A percentile compares a stretch with the other conserved stretches of the same genome.
Evolutionary conservation across 2,797 vertebrate genomes (phyloP).

Genomic region (Tangara arthus): DNA sequence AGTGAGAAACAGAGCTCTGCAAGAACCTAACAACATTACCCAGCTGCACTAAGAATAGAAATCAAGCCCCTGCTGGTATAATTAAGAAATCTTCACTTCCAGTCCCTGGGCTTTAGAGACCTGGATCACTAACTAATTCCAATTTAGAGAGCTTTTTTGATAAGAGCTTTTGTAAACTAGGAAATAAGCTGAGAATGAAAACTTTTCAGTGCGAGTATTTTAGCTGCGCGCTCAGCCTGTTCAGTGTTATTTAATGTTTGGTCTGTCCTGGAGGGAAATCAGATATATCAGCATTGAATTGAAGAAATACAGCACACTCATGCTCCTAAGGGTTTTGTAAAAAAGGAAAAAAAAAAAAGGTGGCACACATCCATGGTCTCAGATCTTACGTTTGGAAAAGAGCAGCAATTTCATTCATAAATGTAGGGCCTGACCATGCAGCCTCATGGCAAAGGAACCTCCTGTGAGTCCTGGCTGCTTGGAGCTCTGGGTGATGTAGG

Average conservation of each 20-base stretch:
- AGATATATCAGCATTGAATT: slow-evolving; percentile 35
- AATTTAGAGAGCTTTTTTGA: slow-evolving; percentile 70
- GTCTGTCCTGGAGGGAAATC: slow-evolving; percentile 58
- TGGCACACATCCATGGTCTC: background rate
- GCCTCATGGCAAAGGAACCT: background rate
- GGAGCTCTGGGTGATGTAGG: background rate
- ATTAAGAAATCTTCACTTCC: slow-evolving; percentile 75
- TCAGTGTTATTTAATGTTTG: slow-evolving; percentile 49
- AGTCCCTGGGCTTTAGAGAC: slow-evolving; percentile 69
- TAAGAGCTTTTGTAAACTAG: slow-evolving; percentile 70
- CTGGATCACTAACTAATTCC: slow-evolving; percentile 72
- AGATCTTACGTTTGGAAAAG: background rate
- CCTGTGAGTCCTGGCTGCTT: background rate
- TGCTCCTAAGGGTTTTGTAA: slow-evolving; percentile 1
- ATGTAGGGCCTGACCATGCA: background rate
- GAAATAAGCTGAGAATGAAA: slow-evolving; percentile 55
- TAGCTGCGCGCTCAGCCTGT: background rate
- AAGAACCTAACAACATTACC: slow-evolving; percentile 52
- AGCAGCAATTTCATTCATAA: slow-evolving; percentile 37
- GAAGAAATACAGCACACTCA: background rate
- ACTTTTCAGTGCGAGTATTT: slow-evolving; percentile 44
- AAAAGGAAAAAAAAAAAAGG: background rate
- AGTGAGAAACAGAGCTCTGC: slow-evolving; percentile 1
- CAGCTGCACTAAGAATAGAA: slow-evolving; percentile 69
- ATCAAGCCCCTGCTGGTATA: slow-evolving; percentile 69